Evolutionary conservation across 2,113 vertebrate genomes (phyloP).

Genomic region (Myotis yumanensis): DNA sequence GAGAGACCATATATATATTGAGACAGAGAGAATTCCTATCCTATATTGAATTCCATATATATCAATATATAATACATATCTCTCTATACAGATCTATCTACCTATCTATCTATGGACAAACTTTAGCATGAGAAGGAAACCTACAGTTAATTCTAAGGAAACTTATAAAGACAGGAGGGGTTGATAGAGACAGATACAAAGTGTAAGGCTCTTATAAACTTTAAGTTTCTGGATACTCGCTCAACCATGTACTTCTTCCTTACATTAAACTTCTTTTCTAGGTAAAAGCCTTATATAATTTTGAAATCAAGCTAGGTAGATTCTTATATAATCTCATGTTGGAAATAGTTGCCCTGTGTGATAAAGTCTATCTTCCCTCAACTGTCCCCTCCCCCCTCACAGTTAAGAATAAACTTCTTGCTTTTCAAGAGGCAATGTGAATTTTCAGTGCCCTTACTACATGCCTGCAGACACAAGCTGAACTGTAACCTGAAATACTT

Average conservation of each 20-base stretch:
- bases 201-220: not conserved
- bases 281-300: not conserved
- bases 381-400: too few relatives aligned
- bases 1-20: not conserved
- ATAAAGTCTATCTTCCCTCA: not conserved
- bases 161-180: not conserved
- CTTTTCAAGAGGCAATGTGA: not conserved
- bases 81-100: not conserved
- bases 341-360: not conserved
- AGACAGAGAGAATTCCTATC: not conserved
- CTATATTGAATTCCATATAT: not conserved
- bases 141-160: not conserved
- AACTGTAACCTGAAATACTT: not conserved
- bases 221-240: not conserved
- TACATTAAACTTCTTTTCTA: not conserved
- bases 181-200: not conserved
- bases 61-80: not conserved
- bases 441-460: not conserved
- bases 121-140: not conserved
- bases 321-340: not conserved
- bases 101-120: not conserved
- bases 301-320: not conserved
- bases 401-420: not conserved
- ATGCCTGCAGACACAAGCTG: fast-evolving
- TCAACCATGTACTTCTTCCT: not conserved